Evolutionary conservation across 2,888 invertebrate species (phyloP).

Genomic region (Sinelater perroti): DNA sequence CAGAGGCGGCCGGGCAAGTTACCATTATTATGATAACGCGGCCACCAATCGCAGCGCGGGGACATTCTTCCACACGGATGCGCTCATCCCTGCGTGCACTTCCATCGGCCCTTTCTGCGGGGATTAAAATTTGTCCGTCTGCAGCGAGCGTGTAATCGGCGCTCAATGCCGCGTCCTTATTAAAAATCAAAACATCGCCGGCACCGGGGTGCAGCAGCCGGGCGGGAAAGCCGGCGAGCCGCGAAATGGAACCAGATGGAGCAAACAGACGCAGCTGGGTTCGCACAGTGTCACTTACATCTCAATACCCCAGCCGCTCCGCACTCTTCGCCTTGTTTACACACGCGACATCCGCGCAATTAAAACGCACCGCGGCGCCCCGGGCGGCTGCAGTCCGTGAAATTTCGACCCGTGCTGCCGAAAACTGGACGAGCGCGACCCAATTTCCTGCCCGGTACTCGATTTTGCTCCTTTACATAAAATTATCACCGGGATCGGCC

Average conservation of each 20-base stretch:
- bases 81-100: conserved; percentile 48
- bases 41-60: conserved; percentile 53
- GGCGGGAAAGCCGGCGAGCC: conserved; percentile 53
- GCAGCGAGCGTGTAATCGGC: conserved; percentile 50
- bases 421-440: too few relatives aligned
- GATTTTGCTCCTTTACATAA: too few relatives aligned
- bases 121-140: conserved; percentile 51
- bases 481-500: too few relatives aligned
- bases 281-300: conserved; percentile 57
- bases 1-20: conserved; percentile 42
- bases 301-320: conserved; percentile 53
- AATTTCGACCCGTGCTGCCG: too few relatives aligned
- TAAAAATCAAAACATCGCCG: conserved; percentile 52
- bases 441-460: too few relatives aligned
- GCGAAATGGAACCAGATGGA: conserved; percentile 60
- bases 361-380: conserved; percentile 47
- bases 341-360: conserved; percentile 55
- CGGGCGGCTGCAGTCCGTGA: too few relatives aligned
- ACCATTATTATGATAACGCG: conserved; percentile 58
- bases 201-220: conserved; percentile 45
- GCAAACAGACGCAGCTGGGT: conserved; percentile 58
- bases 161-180: conserved; percentile 46
- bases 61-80: conserved; percentile 58
- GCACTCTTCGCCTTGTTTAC: conserved; percentile 52
- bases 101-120: conserved; percentile 44